Base-by-base conservation (phyloP, 1,140 invertebrate species). In the Hylaeus anthracinus region DNA sequence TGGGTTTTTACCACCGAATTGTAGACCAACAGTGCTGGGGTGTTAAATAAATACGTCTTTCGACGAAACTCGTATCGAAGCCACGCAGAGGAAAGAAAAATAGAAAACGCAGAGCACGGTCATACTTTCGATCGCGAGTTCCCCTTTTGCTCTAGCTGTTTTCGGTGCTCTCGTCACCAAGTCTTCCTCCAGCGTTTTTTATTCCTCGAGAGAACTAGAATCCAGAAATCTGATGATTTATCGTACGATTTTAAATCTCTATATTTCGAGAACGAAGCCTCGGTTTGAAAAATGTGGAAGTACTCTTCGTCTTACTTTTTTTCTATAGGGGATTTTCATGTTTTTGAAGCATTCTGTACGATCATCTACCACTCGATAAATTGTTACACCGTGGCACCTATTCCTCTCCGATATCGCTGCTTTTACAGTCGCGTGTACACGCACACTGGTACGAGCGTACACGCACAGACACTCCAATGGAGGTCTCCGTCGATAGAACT, bases 401-500 rank as follows among this genome's bases (percentile, higher is more conserved):
- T 37, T 39, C 9, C 37, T 12, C 61, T 14, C 2, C 9, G 60
- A 41, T 41, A 12, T 14, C 12, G 39, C 4, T 15, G 39, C 4
- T 12, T 5, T 4, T 41, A 41, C 5, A 64, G 39, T 64, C 9
- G 51, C 2, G 39, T 64, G 9, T 14, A 41, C 39, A n/a, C 9
- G 14, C 10, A 1, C 51, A 51, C 9, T 10, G 51, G 10, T 48
- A 6, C 51, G 9, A 10, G 2, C 9, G 51, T 9, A 9, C 51
- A 9, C 51, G 51, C 51, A 39, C n/a, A 63, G 9, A 63, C 12
- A 63, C 61, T 4, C 37, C 8, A 12, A 9, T 3, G 9, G 12
- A 15, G 5, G 60, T 3, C 14, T n/a, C 51, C 65, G 58, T 77
- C 76, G 51, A 73, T 65, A 43, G 71, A 73, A 55, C 53, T 41